Base-by-base conservation (phyloP, 2,797 vertebrate species). In the Silurus lanzhouensis region DNA sequence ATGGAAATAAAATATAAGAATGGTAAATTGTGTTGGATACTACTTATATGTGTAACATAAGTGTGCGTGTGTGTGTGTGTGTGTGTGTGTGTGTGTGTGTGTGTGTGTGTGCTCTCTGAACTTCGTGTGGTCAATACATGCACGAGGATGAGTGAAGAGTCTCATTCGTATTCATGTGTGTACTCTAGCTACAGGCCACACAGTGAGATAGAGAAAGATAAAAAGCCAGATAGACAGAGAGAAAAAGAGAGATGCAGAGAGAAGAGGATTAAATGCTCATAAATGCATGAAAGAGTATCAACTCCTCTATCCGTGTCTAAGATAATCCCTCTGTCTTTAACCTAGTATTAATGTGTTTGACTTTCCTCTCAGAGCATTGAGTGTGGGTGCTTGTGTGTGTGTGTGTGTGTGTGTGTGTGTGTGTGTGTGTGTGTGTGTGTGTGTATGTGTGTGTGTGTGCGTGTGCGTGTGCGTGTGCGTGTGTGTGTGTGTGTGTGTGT, bases 141-240 rank as follows among this genome's bases (percentile, higher is more conserved):
- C 89, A 92, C 92, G 92, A 92, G 90, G 83, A 86, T 82, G 89
- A 86, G 64, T 74, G 71, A 74, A 90, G 87, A 75, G 71, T 87
- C 89, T 91, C 91, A 92, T 95, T 95, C 90, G 92, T 91, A 96
- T 96, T 95, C 94, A 95, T 95, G 93, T 94, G 93, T 94, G 95
- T 94, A 89, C 90, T 89, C 84, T 92, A 87, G 88, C 90, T 90
- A 91, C 85, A 82, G 95, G 93, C 95, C 95, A 95, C 95, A 95
- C 95, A 95, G 92, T 90, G 92, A 94, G 94, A 92, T 85, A 70
- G 68, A 70, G 68, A 44, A 15, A 31, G 91, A 94, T 94, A 93
- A 85, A 25, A 78, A 77, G 31, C 64, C 12, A 44, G 27, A 27
- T 14, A 52, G 22, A n/a, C 20, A 89, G 20, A 67, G 90, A 93